These are phyloP conservation scores for Platyura marginata DNA, from an alignment of 1,140 invertebrate species.

Conservation along the genomic window DNA sequence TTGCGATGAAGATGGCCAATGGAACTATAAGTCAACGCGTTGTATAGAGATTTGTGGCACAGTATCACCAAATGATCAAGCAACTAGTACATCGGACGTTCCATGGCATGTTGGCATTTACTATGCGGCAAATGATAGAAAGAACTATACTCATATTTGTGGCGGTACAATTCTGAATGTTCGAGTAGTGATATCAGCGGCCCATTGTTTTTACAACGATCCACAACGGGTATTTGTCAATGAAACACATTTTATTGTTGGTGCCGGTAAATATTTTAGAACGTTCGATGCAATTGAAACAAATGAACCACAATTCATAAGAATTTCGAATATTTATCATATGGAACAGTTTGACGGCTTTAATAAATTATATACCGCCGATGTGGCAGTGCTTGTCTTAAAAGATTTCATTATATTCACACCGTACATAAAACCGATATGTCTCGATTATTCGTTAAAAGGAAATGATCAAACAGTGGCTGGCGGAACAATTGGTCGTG, in stretches of 20 bases:
- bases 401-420: not conserved
- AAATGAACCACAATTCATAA: not conserved
- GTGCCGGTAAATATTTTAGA: constrained; percentile 13
- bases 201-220: constrained; percentile 17
- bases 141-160: constrained; percentile 10
- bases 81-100: constrained; percentile 15
- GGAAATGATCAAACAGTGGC: not conserved
- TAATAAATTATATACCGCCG: not conserved
- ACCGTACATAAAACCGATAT: not conserved
- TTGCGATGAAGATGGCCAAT: not conserved
- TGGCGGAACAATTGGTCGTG: not conserved
- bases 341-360: not conserved
- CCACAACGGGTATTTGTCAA: constrained; percentile 2
- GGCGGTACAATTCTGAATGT: constrained; percentile 12
- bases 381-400: constrained; percentile 1
- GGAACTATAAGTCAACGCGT: not conserved
- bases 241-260: constrained; percentile 8
- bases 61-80: constrained; percentile 8
- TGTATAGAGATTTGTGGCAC: constrained; percentile 1
- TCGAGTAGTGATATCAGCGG: constrained; percentile 11
- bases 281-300: not conserved
- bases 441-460: not conserved
- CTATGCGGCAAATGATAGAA: constrained; percentile 1
- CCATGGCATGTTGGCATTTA: constrained; percentile 25
- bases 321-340: constrained; percentile 1